These are phyloP conservation scores for Sipha maydis DNA, from an alignment of 2,888 invertebrate genomes.

Conservation along the genomic window DNA sequence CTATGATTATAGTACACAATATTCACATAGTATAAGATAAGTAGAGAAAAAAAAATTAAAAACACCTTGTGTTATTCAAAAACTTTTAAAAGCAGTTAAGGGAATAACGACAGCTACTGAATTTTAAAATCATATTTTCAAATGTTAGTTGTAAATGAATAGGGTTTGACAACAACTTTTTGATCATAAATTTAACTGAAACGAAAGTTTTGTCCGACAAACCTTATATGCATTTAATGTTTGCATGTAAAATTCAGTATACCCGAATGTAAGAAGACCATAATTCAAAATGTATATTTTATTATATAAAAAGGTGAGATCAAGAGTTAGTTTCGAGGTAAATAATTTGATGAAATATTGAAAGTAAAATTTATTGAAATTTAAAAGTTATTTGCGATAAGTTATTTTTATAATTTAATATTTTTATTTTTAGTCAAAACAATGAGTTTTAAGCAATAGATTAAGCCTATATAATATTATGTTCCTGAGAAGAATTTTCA, in stretches of 20 bases:
- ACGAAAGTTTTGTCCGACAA: slow-evolving; percentile 41
- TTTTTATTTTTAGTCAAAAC: no score
- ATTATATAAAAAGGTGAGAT: neutral
- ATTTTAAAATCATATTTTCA: slow-evolving; percentile 49
- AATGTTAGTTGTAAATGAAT: slow-evolving; percentile 30
- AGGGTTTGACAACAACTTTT: slow-evolving; percentile 50
- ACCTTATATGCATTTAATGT: slow-evolving; percentile 32
- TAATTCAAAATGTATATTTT: neutral
- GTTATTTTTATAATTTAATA: no score
- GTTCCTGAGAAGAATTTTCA: neutral
- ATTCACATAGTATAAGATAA: neutral
- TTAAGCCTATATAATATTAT: no score
- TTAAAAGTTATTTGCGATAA: neutral
- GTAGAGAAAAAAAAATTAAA: neutral
- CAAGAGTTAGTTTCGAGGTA: neutral
- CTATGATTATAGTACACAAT: neutral
- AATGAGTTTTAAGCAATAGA: no score
- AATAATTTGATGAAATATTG: neutral
- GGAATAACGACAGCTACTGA: slow-evolving; percentile 17
- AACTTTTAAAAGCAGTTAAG: slow-evolving; percentile 30
- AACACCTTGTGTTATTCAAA: slow-evolving; percentile 36
- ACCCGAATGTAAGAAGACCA: neutral
- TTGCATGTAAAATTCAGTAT: slow-evolving; percentile 1
- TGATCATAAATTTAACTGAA: slow-evolving; percentile 38
- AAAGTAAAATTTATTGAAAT: neutral